These are phyloP conservation scores for Tapera naevia DNA, from an alignment of 2,797 vertebrate genomes.

Conservation along the genomic window DNA sequence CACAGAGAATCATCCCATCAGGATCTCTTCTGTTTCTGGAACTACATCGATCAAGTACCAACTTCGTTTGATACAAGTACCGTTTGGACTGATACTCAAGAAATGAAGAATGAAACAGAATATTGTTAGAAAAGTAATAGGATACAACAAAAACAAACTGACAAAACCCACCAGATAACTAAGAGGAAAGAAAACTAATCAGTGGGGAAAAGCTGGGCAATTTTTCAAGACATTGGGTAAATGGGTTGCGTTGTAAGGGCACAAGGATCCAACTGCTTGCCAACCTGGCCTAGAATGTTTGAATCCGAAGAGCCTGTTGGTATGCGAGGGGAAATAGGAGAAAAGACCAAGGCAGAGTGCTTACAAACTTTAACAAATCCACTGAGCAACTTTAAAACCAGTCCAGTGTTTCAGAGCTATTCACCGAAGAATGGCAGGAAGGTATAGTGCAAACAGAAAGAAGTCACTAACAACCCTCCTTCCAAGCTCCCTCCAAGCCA, in stretches of 20 bases:
- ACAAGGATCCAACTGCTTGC: not conserved
- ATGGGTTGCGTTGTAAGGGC: not conserved
- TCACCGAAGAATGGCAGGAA: not conserved
- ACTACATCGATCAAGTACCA: not conserved
- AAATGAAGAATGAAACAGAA: not conserved
- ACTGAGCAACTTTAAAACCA: not conserved
- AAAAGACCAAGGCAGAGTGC: fast-evolving
- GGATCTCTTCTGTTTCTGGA: not conserved
- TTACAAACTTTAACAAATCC: not conserved
- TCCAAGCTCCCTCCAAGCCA: not conserved
- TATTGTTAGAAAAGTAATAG: not conserved
- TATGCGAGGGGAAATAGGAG: not conserved
- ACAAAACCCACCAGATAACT: not conserved
- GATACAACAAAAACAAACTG: not conserved
- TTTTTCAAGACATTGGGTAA: not conserved
- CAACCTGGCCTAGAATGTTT: not conserved
- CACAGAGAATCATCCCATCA: not conserved
- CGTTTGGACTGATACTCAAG: not conserved
- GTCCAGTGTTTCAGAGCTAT: not conserved
- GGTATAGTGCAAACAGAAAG: not conserved
- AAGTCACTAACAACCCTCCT: not conserved
- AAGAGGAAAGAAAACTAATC: not conserved
- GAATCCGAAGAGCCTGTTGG: not conserved
- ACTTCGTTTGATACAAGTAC: too few relatives aligned
- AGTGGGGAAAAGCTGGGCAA: fast-evolving